phyloP scores from a whole-genome alignment of 2,888 invertebrate genomes.

The Merodon equestris region DNA sequence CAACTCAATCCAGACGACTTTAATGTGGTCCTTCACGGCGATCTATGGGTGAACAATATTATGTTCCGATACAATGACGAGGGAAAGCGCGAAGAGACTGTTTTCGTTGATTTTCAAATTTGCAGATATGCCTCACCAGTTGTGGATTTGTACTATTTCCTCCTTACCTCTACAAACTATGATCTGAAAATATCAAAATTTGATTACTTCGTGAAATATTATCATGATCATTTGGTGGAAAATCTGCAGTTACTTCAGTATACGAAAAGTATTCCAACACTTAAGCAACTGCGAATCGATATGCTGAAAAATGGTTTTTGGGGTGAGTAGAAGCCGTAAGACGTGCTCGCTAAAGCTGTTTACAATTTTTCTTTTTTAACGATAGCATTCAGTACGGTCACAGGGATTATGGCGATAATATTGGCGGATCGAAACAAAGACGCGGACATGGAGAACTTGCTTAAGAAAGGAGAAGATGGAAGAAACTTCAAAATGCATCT shows the following conservation, averaged over 20 bases:
- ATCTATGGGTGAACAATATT: conserved; percentile 74
- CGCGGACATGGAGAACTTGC: conserved; percentile 72
- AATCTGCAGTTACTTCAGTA: conserved; percentile 73
- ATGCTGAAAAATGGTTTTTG: conserved; percentile 72
- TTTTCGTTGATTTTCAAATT: conserved; percentile 75
- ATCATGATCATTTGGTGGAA: conserved; percentile 73
- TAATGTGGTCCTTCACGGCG: conserved; percentile 74
- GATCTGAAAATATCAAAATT: conserved; percentile 74
- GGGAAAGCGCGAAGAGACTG: conserved; percentile 71
- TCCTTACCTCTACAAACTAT: conserved; percentile 73
- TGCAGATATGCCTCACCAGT: conserved; percentile 72
- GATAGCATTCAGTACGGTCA: conserved; percentile 57
- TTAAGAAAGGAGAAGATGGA: conserved; percentile 70
- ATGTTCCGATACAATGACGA: conserved; percentile 72
- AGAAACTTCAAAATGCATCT: conserved; percentile 72
- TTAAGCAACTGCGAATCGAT: conserved; percentile 72
- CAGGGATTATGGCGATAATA: conserved; percentile 72
- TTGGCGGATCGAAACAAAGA: conserved; percentile 72
- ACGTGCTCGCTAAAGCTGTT: not conserved
- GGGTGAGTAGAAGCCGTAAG: conserved; percentile 69
- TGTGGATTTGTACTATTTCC: conserved; percentile 74
- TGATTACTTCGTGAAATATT: conserved; percentile 74
- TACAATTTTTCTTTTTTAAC: too few species aligned
- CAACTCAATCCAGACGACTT: conserved; percentile 70
- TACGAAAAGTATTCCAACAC: conserved; percentile 72